Conservation (phyloP, 2,113 vertebrate genomes). For the Leptosomus discolor region DNA sequence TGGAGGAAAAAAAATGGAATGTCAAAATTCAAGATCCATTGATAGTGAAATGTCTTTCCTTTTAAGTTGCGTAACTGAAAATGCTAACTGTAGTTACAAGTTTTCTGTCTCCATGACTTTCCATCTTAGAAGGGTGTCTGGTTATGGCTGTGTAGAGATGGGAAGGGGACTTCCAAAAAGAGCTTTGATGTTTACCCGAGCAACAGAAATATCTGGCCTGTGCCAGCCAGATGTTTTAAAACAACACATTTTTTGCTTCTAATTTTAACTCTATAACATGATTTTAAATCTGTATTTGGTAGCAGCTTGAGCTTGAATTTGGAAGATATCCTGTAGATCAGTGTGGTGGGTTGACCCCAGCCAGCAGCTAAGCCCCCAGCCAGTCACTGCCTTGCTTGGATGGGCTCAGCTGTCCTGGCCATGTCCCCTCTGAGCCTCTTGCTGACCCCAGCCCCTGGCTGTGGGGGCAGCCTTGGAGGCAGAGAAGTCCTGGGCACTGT, state of each 20-base stretch:
- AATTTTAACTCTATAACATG: neutral
- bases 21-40: neutral
- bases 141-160: neutral
- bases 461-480: neutral
- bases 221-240: neutral
- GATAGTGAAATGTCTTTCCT: neutral
- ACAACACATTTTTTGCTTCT: neutral
- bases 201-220: neutral
- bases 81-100: neutral
- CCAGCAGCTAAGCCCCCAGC: neutral
- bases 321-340: neutral
- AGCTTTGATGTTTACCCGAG: neutral
- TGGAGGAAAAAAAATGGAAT: neutral
- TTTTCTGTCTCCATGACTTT: neutral
- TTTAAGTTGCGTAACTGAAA: neutral
- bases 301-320: neutral
- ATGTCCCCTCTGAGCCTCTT: neutral
- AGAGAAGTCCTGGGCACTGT: neutral
- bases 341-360: neutral
- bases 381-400: fast-evolving
- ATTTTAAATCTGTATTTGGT: neutral
- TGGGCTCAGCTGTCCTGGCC: neutral
- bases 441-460: fast-evolving
- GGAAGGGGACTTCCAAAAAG: neutral
- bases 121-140: neutral